Conservation (phyloP, 1,140 invertebrate genomes). For the Aricia agestis region DNA sequence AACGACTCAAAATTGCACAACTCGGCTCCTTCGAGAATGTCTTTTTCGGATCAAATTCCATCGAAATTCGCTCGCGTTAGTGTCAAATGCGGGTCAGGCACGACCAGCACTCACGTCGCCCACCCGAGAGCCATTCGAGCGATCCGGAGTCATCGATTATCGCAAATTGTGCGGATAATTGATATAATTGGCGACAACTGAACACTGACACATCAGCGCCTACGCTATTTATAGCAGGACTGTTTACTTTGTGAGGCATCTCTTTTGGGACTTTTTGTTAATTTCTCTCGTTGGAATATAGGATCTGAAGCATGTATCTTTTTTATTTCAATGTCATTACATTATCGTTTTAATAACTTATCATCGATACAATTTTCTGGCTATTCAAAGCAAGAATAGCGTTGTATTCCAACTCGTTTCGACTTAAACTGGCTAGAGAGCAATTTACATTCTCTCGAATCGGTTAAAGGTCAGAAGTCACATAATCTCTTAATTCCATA, state of each 20-base stretch:
- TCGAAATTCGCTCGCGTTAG: background rate
- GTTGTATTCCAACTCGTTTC: background rate
- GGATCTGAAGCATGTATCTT: too few relatives aligned
- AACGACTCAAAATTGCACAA: too few relatives aligned
- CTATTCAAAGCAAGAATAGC: background rate
- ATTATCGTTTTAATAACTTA: too few relatives aligned
- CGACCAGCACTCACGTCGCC: background rate
- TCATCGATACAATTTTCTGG: background rate
- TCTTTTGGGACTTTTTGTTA: background rate
- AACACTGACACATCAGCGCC: conserved; percentile 7
- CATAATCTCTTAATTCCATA: background rate
- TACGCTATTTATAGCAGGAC: background rate
- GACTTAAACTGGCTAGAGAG: background rate
- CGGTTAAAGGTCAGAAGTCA: background rate
- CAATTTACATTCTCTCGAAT: background rate
- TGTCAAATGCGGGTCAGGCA: conserved; percentile 2
- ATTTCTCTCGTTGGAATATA: too few relatives aligned
- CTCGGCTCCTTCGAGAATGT: background rate
- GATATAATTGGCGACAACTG: conserved; percentile 27
- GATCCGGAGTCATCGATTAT: conserved; percentile 21
- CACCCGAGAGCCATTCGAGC: background rate
- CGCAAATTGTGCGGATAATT: conserved; percentile 37
- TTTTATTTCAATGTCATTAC: too few relatives aligned
- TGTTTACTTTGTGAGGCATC: background rate
- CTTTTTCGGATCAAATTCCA: background rate